phyloP scores from a whole-genome alignment of 2,797 vertebrate genomes.

The Microtus agrestis region DNA sequence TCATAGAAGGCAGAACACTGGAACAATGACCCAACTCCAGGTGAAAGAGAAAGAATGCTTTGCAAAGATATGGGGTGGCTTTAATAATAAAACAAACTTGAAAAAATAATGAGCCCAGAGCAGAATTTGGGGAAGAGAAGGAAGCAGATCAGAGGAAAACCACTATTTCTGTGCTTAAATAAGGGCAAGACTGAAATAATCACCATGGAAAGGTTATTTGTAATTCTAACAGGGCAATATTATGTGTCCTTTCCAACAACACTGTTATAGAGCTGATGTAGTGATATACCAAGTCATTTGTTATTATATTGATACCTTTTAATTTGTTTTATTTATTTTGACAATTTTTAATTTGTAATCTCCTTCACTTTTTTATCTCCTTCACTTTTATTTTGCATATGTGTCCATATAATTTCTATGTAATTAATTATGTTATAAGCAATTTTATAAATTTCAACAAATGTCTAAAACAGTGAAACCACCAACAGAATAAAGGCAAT shows the following conservation, averaged over 20 bases:
- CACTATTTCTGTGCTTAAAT: neutral
- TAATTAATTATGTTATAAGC: neutral
- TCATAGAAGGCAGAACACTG: neutral
- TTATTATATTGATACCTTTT: neutral
- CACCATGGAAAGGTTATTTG: constrained; percentile 38
- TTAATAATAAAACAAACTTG: neutral
- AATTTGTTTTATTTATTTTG: neutral
- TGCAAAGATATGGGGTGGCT: neutral
- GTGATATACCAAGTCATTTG: neutral
- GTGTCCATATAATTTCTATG: constrained; percentile 16
- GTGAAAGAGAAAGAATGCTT: constrained; percentile 5
- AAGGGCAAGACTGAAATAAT: neutral
- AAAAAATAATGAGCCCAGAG: neutral
- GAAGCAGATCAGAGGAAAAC: constrained; percentile 1
- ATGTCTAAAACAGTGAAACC: constrained; percentile 3
- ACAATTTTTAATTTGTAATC: neutral
- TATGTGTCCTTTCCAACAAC: constrained; percentile 8
- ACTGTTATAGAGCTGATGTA: neutral
- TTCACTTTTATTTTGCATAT: constrained; percentile 18
- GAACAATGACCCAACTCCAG: neutral
- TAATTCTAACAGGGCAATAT: neutral
- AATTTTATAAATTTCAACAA: constrained; percentile 32
- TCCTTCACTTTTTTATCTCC: neutral
- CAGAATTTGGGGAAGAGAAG: constrained; percentile 16
- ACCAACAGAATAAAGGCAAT: neutral